phyloP scores from a whole-genome alignment of 2,888 invertebrate genomes.

The Epiblema foenella region DNA sequence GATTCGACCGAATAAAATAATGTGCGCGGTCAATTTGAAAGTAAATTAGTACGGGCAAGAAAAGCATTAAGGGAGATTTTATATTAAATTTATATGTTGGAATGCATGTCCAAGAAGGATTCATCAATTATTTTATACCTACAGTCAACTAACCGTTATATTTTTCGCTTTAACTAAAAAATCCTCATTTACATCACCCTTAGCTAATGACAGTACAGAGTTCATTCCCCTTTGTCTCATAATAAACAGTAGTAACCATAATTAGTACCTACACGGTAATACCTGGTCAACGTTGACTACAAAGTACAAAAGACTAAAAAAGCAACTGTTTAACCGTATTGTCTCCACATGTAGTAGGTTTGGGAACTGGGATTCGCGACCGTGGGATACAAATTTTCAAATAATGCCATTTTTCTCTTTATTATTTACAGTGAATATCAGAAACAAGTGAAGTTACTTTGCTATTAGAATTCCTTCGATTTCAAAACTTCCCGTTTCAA shows the following conservation, averaged over 20 bases:
- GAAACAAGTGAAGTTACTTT: not conserved
- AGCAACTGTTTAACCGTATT: not conserved
- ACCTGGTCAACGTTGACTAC: slow-evolving; percentile 6
- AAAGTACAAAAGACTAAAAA: slow-evolving; percentile 29
- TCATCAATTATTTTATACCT: not conserved
- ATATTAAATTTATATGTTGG: not conserved
- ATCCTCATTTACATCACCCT: not conserved
- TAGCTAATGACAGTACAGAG: not conserved
- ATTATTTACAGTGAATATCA: not conserved
- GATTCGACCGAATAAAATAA: not conserved
- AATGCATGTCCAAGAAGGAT: too few species aligned
- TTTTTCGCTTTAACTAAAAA: not conserved
- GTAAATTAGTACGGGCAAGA: not conserved
- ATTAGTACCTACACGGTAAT: not conserved
- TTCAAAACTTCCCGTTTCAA: not conserved
- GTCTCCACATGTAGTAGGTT: slow-evolving; percentile 2
- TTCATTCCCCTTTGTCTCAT: not conserved
- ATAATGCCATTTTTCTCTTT: slow-evolving; percentile 1
- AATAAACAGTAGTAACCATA: not conserved
- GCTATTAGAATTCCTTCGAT: not conserved
- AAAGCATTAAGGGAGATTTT: too few species aligned
- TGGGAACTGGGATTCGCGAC: slow-evolving; percentile 23
- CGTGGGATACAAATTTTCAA: slow-evolving; percentile 21
- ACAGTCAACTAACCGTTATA: not conserved
- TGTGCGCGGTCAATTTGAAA: not conserved